phyloP scores from a whole-genome alignment of 2,113 vertebrate genomes.

The Pelodiscus sinensis region DNA sequence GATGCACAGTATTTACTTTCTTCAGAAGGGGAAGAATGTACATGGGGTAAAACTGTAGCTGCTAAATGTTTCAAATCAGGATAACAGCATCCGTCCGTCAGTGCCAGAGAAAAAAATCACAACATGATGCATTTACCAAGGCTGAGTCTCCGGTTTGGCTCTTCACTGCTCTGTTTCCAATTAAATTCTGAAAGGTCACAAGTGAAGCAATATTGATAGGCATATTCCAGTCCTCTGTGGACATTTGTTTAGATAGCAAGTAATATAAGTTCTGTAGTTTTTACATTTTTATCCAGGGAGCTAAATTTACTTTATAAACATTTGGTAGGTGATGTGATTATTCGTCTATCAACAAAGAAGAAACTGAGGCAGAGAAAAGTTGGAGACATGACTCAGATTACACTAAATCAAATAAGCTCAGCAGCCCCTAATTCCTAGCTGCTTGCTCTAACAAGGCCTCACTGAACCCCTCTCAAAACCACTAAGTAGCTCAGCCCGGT shows the following conservation, averaged over 20 bases:
- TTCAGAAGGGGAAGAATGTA: not conserved
- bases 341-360: slow-evolving; percentile 59
- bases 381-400: slow-evolving; percentile 45
- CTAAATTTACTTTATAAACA: not conserved
- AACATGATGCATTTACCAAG: not conserved
- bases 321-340: slow-evolving; percentile 15
- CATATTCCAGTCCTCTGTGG: not conserved
- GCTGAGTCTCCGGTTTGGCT: not conserved
- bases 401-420: slow-evolving; percentile 38
- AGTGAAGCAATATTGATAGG: not conserved
- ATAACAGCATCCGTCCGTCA: not conserved
- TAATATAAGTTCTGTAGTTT: not conserved
- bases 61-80: not conserved
- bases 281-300: not conserved
- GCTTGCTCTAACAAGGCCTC: not conserved
- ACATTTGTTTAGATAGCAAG: slow-evolving; percentile 53
- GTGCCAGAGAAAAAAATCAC: not conserved
- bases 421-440: not conserved
- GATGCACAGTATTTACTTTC: not conserved
- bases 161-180: slow-evolving; percentile 8
- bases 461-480: not conserved
- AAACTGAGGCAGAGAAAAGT: slow-evolving; percentile 64
- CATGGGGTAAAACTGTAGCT: not conserved
- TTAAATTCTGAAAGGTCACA: not conserved
- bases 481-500: not conserved